phyloP scores from a whole-genome alignment of 2,888 invertebrate species.

The Bembecia ichneumoniformis region DNA sequence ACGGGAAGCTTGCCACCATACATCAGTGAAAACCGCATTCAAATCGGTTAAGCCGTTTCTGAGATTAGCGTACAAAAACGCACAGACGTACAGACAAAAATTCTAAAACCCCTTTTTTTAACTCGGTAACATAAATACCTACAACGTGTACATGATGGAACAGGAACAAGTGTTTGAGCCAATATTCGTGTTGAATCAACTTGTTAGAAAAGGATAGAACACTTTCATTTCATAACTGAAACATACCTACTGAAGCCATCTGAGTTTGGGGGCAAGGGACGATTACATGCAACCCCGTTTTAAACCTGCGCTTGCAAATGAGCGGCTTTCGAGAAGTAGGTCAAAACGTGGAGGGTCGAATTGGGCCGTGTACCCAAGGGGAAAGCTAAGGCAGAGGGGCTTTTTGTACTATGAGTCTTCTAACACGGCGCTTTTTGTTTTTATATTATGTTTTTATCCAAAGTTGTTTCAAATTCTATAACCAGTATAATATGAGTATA shows the following conservation, averaged over 20 bases:
- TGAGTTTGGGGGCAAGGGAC: slow-evolving; percentile 39
- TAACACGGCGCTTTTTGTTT: not conserved
- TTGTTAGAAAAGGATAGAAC: slow-evolving; percentile 23
- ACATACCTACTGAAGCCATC: slow-evolving; percentile 17
- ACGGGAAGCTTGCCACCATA: too few relatives aligned
- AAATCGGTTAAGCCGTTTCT: too few relatives aligned
- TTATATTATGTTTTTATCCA: not conserved
- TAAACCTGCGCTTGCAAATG: slow-evolving; percentile 50
- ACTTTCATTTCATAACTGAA: slow-evolving; percentile 18
- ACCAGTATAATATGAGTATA: too few relatives aligned
- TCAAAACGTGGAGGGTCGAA: slow-evolving; percentile 61
- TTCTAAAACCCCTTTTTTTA: too few relatives aligned
- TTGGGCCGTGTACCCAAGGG: slow-evolving; percentile 59
- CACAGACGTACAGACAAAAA: too few relatives aligned
- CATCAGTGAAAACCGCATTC: too few relatives aligned
- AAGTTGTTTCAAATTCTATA: too few relatives aligned
- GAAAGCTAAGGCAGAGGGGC: not conserved
- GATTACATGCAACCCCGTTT: slow-evolving; percentile 63
- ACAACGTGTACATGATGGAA: too few relatives aligned
- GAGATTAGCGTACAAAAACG: too few relatives aligned
- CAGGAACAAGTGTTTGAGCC: too few relatives aligned
- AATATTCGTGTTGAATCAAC: slow-evolving; percentile 4
- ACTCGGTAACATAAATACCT: too few relatives aligned
- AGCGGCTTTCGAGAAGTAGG: slow-evolving; percentile 60
- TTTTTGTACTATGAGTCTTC: not conserved